These are phyloP conservation scores for Anticlea derivata DNA, from an alignment of 2,888 invertebrate genomes.

Conservation along the genomic window DNA sequence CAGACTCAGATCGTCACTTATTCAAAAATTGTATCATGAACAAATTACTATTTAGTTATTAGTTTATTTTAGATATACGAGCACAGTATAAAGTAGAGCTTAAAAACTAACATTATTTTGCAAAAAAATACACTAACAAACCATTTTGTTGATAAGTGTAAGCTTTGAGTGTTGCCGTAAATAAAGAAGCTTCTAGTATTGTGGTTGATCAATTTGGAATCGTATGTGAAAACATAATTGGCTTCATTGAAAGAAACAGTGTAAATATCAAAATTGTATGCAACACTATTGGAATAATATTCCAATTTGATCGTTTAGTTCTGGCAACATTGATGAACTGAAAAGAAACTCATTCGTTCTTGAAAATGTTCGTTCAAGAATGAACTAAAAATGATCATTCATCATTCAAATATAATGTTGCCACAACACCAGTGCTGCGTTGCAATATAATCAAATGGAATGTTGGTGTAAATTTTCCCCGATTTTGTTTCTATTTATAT, in stretches of 20 bases:
- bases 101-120: slow-evolving; percentile 46
- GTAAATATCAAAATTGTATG: slow-evolving; percentile 20
- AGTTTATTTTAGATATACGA: neutral
- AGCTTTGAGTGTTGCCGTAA: slow-evolving; percentile 75
- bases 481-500: slow-evolving; percentile 49
- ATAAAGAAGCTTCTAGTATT: slow-evolving; percentile 58
- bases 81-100: slow-evolving; percentile 43
- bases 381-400: slow-evolving; percentile 23
- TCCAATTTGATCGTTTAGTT: slow-evolving; percentile 78
- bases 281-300: slow-evolving; percentile 46
- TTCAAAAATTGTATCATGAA: no score
- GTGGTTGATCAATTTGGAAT: slow-evolving; percentile 82
- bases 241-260: slow-evolving; percentile 57
- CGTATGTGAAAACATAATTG: slow-evolving; percentile 69
- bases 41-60: no score
- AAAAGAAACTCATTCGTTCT: slow-evolving; percentile 9
- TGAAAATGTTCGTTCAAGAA: slow-evolving; percentile 5
- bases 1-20: no score
- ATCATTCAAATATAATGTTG: slow-evolving; percentile 60
- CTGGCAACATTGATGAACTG: slow-evolving; percentile 63
- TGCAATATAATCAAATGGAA: slow-evolving; percentile 85
- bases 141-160: slow-evolving; percentile 61
- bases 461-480: slow-evolving; percentile 85
- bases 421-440: slow-evolving; percentile 66
- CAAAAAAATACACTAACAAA: slow-evolving; percentile 77